Percentiles rank a stretch among this genome's conserved stretches.
These are phyloP conservation scores for Leptestheria dahalacensis DNA, from an alignment of 1,140 invertebrate species.

Conservation along the genomic window DNA sequence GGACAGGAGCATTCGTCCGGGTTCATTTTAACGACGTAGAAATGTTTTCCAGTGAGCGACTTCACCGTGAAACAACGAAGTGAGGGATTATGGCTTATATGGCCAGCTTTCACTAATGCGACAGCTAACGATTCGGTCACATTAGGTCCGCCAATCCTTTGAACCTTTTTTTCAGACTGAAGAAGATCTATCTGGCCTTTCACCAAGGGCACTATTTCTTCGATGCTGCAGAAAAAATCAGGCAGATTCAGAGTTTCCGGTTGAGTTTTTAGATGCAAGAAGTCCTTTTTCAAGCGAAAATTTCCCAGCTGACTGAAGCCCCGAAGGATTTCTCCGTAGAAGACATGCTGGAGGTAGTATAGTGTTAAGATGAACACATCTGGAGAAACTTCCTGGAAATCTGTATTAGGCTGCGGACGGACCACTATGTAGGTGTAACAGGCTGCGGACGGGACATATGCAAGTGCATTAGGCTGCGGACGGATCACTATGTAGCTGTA, in stretches of 20 bases:
- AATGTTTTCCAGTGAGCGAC: neutral
- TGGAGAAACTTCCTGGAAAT: neutral
- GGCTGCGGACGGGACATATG: no score
- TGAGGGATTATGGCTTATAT: neutral
- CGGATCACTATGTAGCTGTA: no score
- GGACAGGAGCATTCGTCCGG: neutral
- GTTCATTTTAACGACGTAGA: neutral
- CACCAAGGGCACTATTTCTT: neutral
- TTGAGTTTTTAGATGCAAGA: neutral
- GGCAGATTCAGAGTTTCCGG: neutral
- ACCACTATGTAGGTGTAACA: no score
- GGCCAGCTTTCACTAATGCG: neutral
- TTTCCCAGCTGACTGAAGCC: neutral
- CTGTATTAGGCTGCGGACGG: no score
- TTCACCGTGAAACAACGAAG: neutral
- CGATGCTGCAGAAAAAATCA: neutral
- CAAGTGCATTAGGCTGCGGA: no score
- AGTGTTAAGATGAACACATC: neutral
- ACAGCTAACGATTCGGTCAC: neutral
- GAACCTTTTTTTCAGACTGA: neutral
- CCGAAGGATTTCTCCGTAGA: neutral
- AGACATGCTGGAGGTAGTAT: neutral
- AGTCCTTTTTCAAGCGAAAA: neutral
- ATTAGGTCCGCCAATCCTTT: neutral
- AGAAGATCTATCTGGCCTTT: neutral